A percentile compares a stretch with the other conserved stretches of the same genome.
Evolutionary conservation across 2,113 vertebrate species (phyloP).

Genomic region (Urocolius indicus): DNA sequence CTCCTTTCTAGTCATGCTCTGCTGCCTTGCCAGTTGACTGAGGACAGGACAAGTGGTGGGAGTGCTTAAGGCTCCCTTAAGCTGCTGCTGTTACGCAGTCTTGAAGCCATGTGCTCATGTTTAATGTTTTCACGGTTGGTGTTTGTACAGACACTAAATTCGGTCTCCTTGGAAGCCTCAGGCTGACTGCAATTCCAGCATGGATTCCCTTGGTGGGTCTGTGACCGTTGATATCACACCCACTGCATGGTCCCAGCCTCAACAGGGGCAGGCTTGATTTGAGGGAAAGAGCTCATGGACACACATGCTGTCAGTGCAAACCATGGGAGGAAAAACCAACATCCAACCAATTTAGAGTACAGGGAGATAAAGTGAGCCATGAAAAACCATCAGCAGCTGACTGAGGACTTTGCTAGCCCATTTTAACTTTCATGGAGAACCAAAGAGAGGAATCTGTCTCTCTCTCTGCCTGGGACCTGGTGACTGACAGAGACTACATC

Average conservation of each 20-base stretch:
- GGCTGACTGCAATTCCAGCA: not conserved
- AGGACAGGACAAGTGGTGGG: not conserved
- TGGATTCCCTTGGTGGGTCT: not conserved
- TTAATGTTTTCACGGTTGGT: not conserved
- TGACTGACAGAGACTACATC: not conserved
- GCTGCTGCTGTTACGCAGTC: not conserved
- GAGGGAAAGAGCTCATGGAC: not conserved
- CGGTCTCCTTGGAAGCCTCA: not conserved
- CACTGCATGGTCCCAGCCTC: not conserved
- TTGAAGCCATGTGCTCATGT: not conserved
- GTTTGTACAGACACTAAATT: not conserved
- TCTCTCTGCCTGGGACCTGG: not conserved
- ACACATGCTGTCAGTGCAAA: not conserved
- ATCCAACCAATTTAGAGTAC: not conserved
- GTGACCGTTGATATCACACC: fast-evolving
- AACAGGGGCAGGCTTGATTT: not conserved
- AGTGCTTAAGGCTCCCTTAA: not conserved
- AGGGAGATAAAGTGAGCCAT: not conserved
- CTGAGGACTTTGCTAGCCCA: not conserved
- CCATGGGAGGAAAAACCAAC: not conserved
- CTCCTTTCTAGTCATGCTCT: not conserved
- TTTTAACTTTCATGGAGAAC: not conserved
- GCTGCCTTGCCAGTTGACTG: not conserved
- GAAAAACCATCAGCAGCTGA: not conserved
- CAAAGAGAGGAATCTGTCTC: not conserved